Evolutionary conservation across 2,888 invertebrate genomes (phyloP).

Genomic region (Plemyria rubiginata): DNA sequence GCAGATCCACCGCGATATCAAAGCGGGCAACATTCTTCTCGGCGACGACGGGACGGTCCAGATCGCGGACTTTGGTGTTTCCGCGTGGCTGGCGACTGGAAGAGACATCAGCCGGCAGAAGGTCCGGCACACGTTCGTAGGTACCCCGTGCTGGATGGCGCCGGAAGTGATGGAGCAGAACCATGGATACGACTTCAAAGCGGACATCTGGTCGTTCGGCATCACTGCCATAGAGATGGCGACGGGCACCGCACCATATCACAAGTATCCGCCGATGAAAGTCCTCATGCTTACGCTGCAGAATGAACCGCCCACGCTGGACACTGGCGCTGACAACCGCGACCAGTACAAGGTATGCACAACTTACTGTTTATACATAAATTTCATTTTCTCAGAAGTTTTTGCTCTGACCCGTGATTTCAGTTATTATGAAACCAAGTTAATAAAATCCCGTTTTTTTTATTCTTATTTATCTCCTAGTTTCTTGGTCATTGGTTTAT

Average conservation of each 20-base stretch:
- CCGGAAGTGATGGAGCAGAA: slow-evolving; percentile 99
- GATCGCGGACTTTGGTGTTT: slow-evolving; percentile 99
- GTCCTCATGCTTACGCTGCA: slow-evolving; percentile 99
- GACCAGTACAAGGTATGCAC: slow-evolving; percentile 95
- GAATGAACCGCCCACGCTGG: slow-evolving; percentile 98
- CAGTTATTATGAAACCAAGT: too few relatives aligned
- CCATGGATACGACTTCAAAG: slow-evolving; percentile 99
- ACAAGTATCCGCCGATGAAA: slow-evolving; percentile 99
- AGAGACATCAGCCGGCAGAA: slow-evolving; percentile 97
- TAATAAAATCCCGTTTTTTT: too few relatives aligned
- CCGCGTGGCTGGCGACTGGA: slow-evolving; percentile 98
- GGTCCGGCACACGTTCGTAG: slow-evolving; percentile 99
- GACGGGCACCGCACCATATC: slow-evolving; percentile 99
- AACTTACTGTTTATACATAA: background rate
- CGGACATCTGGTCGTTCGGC: slow-evolving; percentile 92
- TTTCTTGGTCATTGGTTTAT: too few relatives aligned
- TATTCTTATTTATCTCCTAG: too few relatives aligned
- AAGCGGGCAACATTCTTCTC: slow-evolving; percentile 91
- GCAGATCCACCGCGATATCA: slow-evolving; percentile 94
- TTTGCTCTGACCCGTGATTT: too few relatives aligned
- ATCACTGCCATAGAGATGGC: slow-evolving; percentile 99
- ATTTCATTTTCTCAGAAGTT: too few relatives aligned
- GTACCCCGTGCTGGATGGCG: slow-evolving; percentile 99
- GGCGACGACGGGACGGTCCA: slow-evolving; percentile 99
- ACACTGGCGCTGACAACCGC: slow-evolving; percentile 98